A percentile compares a stretch with the other conserved stretches of the same genome.
Evolutionary conservation across 2,888 invertebrate genomes (phyloP).

Genomic region (Dolichopus griseipennis): DNA sequence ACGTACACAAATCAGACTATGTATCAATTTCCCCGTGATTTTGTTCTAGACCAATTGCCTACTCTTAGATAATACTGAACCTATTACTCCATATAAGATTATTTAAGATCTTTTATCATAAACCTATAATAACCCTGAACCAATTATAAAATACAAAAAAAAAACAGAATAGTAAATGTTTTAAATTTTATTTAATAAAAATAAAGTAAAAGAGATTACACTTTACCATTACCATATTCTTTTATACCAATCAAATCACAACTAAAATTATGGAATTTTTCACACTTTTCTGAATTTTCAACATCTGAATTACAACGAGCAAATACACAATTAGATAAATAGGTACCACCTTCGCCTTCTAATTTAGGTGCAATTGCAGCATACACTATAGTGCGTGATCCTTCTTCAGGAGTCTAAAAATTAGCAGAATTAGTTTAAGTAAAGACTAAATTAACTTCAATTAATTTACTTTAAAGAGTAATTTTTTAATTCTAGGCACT

Average conservation of each 20-base stretch:
- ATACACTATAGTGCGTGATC: slow-evolving; percentile 68
- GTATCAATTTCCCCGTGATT: too few species aligned
- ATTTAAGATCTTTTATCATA: too few species aligned
- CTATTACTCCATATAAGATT: too few species aligned
- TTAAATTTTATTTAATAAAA: too few species aligned
- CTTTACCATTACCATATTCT: slow-evolving; percentile 40
- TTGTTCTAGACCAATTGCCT: too few species aligned
- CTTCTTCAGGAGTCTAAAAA: slow-evolving; percentile 63
- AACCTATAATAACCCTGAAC: too few species aligned
- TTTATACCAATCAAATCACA: slow-evolving; percentile 52
- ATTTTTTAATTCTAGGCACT: slow-evolving; percentile 53
- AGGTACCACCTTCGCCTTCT: slow-evolving; percentile 69
- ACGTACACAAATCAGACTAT: too few species aligned
- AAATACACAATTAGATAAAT: slow-evolving; percentile 67
- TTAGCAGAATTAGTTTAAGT: slow-evolving; percentile 20
- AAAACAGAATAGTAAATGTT: too few species aligned
- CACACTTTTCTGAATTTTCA: slow-evolving; percentile 51
- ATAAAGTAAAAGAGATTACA: too few species aligned
- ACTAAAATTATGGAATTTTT: slow-evolving; percentile 59
- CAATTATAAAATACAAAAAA: too few species aligned
- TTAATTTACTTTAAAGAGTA: slow-evolving; percentile 59
- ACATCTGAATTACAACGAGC: slow-evolving; percentile 50
- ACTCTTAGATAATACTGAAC: too few species aligned
- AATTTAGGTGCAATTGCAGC: slow-evolving; percentile 65
- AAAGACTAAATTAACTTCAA: slow-evolving; percentile 20